Percentiles rank a stretch among this genome's conserved stretches.
These are phyloP conservation scores for Eristalis pertinax DNA, from an alignment of 2,888 invertebrate species.

Conservation along the genomic window DNA sequence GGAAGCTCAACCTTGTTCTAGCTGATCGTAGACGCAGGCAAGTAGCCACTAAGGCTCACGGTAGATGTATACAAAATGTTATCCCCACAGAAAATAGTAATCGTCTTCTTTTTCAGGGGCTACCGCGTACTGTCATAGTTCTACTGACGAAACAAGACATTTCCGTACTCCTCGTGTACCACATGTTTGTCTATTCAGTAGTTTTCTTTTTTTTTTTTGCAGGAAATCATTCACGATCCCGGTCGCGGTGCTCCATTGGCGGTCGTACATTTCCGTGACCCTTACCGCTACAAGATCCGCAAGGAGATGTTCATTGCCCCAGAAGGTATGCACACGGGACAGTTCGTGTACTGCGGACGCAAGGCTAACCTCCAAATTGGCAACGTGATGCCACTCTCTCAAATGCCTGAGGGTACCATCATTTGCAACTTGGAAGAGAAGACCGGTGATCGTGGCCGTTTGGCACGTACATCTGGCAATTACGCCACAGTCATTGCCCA, in stretches of 20 bases:
- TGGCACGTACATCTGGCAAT: conserved; percentile 98
- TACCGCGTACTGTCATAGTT: too few species aligned
- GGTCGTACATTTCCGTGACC: conserved; percentile 98
- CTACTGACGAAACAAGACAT: too few species aligned
- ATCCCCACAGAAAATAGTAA: too few species aligned
- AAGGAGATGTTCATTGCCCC: conserved; percentile 99
- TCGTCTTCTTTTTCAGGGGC: too few species aligned
- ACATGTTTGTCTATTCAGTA: too few species aligned
- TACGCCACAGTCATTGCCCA: conserved; percentile 99
- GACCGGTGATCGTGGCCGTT: conserved; percentile 98
- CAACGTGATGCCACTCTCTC: conserved; percentile 99
- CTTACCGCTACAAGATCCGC: conserved; percentile 97
- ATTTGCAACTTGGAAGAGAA: conserved; percentile 99
- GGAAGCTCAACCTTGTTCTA: too few species aligned
- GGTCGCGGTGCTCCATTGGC: conserved; percentile 99
- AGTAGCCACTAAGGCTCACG: too few species aligned
- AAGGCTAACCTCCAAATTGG: conserved; percentile 92
- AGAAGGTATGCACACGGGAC: conserved; percentile 99
- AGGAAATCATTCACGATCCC: conserved; percentile 99
- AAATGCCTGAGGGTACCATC: conserved; percentile 99
- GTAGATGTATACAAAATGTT: too few species aligned
- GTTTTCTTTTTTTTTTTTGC: conserved; percentile 39
- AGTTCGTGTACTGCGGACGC: conserved; percentile 99
- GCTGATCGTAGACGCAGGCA: too few species aligned
- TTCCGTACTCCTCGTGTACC: too few species aligned